Conservation (phyloP, 2,888 invertebrate species). For the Clivina fossor region DNA sequence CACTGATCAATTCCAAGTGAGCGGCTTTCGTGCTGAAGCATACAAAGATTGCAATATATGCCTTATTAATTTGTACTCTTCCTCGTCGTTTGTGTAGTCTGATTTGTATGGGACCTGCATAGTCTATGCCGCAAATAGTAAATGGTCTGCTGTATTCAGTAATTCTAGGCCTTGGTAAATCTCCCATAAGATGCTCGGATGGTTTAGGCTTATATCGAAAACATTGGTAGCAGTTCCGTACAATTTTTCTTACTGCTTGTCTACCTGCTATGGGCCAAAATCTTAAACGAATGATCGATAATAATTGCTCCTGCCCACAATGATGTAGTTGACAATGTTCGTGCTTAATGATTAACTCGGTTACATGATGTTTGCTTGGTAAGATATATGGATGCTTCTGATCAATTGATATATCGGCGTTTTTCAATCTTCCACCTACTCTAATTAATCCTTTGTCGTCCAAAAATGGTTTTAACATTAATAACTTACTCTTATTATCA, state of each 20-base stretch:
- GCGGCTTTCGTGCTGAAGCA: conserved; percentile 7
- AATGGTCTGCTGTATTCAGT: conserved; percentile 42
- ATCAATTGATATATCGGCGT: not conserved
- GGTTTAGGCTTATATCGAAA: conserved; percentile 37
- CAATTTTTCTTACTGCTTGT: conserved; percentile 37
- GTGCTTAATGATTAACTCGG: conserved; percentile 17
- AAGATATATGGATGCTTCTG: conserved; percentile 22
- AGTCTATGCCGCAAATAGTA: conserved; percentile 35
- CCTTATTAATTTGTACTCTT: conserved; percentile 41
- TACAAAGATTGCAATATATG: conserved; percentile 41
- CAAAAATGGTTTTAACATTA: conserved; percentile 15
- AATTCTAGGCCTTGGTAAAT: conserved; percentile 45
- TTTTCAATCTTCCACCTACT: conserved; percentile 20
- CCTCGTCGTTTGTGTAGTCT: conserved; percentile 38
- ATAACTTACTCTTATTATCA: conserved; percentile 7
- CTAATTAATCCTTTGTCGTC: conserved; percentile 8
- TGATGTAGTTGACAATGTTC: conserved; percentile 2
- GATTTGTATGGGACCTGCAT: conserved; percentile 38
- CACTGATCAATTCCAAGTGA: not conserved
- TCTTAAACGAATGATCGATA: conserved; percentile 35
- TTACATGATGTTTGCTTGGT: conserved; percentile 15
- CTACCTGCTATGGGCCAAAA: conserved; percentile 45
- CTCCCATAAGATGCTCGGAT: conserved; percentile 44
- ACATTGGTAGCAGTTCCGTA: conserved; percentile 44
- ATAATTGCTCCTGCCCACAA: conserved; percentile 33